A percentile compares a stretch with the other conserved stretches of the same genome.
Evolutionary conservation across 2,888 invertebrate species (phyloP).

Genomic region (Catocala sponsa): DNA sequence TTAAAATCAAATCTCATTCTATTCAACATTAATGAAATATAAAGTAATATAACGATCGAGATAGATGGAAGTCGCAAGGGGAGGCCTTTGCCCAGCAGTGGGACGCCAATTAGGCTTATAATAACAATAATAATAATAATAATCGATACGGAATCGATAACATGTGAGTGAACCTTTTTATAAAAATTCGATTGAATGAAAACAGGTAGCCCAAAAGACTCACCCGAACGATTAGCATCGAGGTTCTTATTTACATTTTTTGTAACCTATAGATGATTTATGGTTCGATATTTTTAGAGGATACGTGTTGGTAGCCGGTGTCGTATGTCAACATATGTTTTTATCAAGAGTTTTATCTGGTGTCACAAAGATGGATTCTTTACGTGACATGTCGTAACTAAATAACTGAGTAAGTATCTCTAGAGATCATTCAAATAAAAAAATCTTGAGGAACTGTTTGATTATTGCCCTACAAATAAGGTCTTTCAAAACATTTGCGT

Average conservation of each 20-base stretch:
- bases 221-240: slow-evolving; percentile 72
- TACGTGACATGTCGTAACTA: slow-evolving; percentile 12
- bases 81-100: too few relatives aligned
- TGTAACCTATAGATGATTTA: slow-evolving; percentile 64
- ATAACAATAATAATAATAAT: too few relatives aligned
- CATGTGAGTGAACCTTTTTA: slow-evolving; percentile 2
- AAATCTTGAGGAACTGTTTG: slow-evolving; percentile 20
- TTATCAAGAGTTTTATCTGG: slow-evolving; percentile 48
- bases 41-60: too few relatives aligned
- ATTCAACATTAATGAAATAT: too few relatives aligned
- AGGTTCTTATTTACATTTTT: slow-evolving; percentile 59
- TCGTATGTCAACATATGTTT: slow-evolving; percentile 64
- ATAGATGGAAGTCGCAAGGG: too few relatives aligned
- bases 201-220: slow-evolving; percentile 76
- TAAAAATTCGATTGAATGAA: slow-evolving; percentile 23
- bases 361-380: slow-evolving; percentile 43
- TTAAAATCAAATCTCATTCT: too few relatives aligned
- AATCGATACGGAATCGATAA: background rate
- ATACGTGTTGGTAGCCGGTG: slow-evolving; percentile 56
- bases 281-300: slow-evolving; percentile 54
- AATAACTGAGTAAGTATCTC: too few relatives aligned
- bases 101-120: too few relatives aligned
- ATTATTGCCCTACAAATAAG: too few relatives aligned
- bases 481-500: too few relatives aligned
- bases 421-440: background rate